Evolutionary conservation across 2,888 invertebrate genomes (phyloP), one percentile per base, ranked within the genome.

Genomic region (Agrochola litura): DNA sequence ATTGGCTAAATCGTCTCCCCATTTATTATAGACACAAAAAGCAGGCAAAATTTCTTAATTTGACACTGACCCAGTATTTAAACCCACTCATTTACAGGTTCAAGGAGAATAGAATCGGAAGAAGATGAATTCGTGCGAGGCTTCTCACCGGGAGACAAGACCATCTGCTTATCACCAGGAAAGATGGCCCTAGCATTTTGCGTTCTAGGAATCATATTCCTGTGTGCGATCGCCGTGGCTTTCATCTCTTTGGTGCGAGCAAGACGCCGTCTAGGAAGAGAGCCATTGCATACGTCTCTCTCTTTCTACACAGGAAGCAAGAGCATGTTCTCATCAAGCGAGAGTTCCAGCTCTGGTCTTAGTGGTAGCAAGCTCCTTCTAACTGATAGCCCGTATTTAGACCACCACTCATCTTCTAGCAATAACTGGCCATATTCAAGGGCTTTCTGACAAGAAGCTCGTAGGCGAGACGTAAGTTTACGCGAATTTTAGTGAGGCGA

Each of bases 101-200:
- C 96, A 80, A 93, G 95, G 91, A 93, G 96, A 92, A 90, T 95
- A 88, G 95, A 96, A 87, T 92, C 94, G 22, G 95, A 94, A 86
- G 95, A 95, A 88, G 95, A 95, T 52, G 94, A 95, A 81, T 94
- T 94, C 79, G 92, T 94, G 6, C 90, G 95, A 67, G 93, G 95
- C 8, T 96, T 96, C 83, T 96, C 96, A 16, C 97, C 97, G 6
- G 97, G 97, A 76, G 97, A 97, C 90, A 97, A 97, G 86, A 97
- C 97, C 6, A 97, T 98, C 68, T 98, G 98, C 90, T 96, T 98
- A 83, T 98, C 98, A 16, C 97, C 98, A 25, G 98, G 98, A 12
- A 98, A 98, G 95, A 97, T 98, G 97, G 98, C 98, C 19, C 95
- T 98, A 70, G 97, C 98, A 0, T 98, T 98, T 90, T 98, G 98